Percentiles rank a stretch among this genome's conserved stretches.
phyloP scores from a whole-genome alignment of 2,888 invertebrate genomes.

The Alsophila aescularia region DNA sequence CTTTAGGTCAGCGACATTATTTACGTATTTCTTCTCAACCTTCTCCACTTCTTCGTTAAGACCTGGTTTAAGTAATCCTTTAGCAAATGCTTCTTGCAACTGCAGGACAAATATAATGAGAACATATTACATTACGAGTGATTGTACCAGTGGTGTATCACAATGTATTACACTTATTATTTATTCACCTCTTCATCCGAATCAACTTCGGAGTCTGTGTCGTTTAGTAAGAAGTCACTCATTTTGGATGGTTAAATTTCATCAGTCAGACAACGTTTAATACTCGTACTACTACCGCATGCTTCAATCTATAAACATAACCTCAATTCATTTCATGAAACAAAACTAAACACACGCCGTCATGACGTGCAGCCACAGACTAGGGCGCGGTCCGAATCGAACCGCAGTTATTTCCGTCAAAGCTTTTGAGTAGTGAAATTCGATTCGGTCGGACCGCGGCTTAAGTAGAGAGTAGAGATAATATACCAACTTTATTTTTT shows the following conservation, averaged over 20 bases:
- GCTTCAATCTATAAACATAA: neutral
- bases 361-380: too few species aligned
- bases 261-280: neutral
- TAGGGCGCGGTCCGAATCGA: too few species aligned
- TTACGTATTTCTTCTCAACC: slow-evolving; percentile 85
- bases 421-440: too few species aligned
- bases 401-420: too few species aligned
- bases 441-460: too few species aligned
- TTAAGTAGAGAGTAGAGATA: too few species aligned
- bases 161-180: neutral
- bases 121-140: neutral
- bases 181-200: slow-evolving; percentile 84
- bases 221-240: slow-evolving; percentile 76
- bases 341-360: too few species aligned
- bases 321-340: too few species aligned
- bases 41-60: slow-evolving; percentile 88
- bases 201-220: slow-evolving; percentile 80
- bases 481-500: too few species aligned
- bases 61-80: slow-evolving; percentile 94
- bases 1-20: slow-evolving; percentile 90
- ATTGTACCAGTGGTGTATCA: neutral
- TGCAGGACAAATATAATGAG: slow-evolving; percentile 56
- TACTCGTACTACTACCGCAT: too few species aligned
- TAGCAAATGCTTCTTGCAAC: slow-evolving; percentile 95
- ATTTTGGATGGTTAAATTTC: slow-evolving; percentile 40